Base-by-base conservation (phyloP, 2,113 vertebrate species). In the Actenoides lindsayi region DNA sequence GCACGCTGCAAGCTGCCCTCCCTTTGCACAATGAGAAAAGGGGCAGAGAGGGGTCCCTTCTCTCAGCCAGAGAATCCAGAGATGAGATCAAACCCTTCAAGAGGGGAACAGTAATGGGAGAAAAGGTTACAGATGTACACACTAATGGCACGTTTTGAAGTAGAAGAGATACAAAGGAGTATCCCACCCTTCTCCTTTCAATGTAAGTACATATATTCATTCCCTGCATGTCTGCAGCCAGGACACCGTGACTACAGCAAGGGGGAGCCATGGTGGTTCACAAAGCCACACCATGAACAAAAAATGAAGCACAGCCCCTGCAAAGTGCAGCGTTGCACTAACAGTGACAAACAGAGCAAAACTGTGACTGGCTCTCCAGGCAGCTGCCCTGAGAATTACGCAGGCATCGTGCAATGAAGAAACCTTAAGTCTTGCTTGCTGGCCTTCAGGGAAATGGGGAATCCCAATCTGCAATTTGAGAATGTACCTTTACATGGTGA, bases 141-240 rank as follows among this genome's bases (percentile, higher is more conserved):
- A 10, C 5, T 42, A 41, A 42, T 5, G 42, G 25, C 51, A 79
- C 15, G 14, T 53, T 90, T 59, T 53, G 48, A 74, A 81, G 77
- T 8, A 3, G 3, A 74, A 79, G 37, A 70, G 27, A 57, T 41
- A 39, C 20, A 28, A 57, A 27, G 2, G 8, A 56, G 39, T 16
- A 21, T 50, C 44, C 31, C 13, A 4, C 37, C 25, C n/a, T 63
- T 85, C 70, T 75, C 60, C 28, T 90, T 33, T 60, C 42, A 27
- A 39, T 50, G 13, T 7, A 23, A 18, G 11, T 5, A 33, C 0
- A 0, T 30, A 31, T 13, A 50, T 19, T 23, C 51, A 13, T 21
- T 35, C 50, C 85, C 33, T n/a, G 39, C 74, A 37, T 0, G 4
- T 51, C 8, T 41, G 17, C 78, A 83, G 28, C 42, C 42, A 50